A percentile compares a stretch with the other conserved stretches of the same genome.
Conservation (phyloP, 2,113 vertebrate genomes). For the Tamias sibiricus region DNA sequence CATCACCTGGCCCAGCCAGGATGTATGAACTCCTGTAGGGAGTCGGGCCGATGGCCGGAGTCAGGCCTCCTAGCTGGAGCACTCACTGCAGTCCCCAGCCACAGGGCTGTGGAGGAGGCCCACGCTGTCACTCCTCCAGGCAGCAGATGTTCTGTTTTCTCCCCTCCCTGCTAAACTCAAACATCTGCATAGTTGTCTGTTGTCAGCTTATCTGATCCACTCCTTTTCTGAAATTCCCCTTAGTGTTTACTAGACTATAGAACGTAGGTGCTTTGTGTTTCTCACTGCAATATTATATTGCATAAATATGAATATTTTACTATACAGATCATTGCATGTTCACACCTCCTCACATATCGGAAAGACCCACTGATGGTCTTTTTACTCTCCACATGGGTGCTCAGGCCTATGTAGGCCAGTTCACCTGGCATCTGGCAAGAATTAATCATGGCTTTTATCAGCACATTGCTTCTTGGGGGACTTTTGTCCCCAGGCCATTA, state of each 20-base stretch:
- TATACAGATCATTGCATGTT: background rate
- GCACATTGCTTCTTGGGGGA: background rate
- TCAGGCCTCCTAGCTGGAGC: background rate
- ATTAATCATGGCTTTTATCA: background rate
- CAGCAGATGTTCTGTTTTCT: accelerated
- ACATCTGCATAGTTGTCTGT: no score
- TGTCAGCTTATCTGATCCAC: background rate
- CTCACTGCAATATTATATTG: background rate
- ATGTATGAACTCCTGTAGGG: no score
- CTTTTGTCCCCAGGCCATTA: background rate
- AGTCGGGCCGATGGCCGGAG: background rate
- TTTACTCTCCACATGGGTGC: background rate
- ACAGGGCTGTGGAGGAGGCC: no score
- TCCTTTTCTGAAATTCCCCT: background rate
- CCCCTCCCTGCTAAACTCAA: background rate
- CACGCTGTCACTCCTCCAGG: background rate
- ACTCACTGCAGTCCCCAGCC: no score
- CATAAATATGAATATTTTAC: background rate
- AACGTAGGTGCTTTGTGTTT: background rate
- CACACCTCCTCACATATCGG: background rate
- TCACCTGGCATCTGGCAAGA: background rate
- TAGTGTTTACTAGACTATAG: background rate
- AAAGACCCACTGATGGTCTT: background rate
- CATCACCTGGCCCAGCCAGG: background rate
- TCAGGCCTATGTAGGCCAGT: background rate